Percentiles rank a stretch among this genome's conserved stretches.
Conservation (phyloP, 2,888 invertebrate species). For the Maniola hyperantus region DNA sequence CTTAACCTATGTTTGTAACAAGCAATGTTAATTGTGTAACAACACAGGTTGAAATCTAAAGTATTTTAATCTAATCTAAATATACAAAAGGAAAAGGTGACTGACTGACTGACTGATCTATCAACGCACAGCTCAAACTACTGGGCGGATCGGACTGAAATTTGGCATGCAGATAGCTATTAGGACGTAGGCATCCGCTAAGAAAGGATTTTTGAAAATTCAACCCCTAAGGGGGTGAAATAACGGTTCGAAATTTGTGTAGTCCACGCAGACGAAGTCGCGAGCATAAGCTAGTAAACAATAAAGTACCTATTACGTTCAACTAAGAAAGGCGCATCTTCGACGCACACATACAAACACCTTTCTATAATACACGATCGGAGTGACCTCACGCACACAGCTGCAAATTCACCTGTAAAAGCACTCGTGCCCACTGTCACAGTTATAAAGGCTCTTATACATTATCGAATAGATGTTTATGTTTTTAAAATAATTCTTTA, state of each 20-base stretch:
- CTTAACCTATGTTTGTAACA: neutral
- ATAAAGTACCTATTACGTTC: conserved; percentile 3
- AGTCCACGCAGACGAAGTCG: no score
- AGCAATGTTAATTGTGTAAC: neutral
- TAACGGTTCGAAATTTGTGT: no score
- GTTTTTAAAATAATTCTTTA: no score
- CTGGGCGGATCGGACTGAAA: no score
- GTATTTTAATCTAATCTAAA: no score
- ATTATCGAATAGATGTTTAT: conserved; percentile 38
- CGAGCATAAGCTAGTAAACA: neutral
- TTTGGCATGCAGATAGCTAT: no score
- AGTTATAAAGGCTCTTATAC: conserved; percentile 47
- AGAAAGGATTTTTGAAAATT: no score
- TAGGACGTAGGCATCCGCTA: no score
- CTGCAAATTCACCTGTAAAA: conserved; percentile 62
- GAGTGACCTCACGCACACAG: conserved; percentile 76
- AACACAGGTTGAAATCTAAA: neutral
- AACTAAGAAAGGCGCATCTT: conserved; percentile 29
- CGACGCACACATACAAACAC: conserved; percentile 46
- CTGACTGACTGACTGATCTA: no score
- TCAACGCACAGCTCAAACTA: no score
- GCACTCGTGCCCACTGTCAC: conserved; percentile 78
- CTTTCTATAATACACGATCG: conserved; percentile 44
- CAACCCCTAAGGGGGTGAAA: no score
- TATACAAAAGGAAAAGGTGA: no score